Conservation (phyloP, 2,113 vertebrate species). For the Hystrix cristata region DNA sequence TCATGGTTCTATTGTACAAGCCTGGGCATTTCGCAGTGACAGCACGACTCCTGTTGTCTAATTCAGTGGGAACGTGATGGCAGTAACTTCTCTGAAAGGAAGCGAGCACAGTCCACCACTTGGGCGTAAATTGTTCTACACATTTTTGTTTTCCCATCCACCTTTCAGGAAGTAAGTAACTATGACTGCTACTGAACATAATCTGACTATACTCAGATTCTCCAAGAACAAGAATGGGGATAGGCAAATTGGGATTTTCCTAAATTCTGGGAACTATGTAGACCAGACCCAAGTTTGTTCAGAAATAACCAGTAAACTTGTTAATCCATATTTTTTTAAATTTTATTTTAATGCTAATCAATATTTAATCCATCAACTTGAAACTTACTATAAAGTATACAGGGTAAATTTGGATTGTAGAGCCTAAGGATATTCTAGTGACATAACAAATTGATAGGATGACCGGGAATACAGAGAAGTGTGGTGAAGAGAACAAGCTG, state of each 20-base stretch:
- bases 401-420: background rate
- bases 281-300: background rate
- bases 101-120: background rate
- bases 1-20: background rate
- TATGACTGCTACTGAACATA: background rate
- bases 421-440: background rate
- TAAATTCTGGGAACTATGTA: background rate
- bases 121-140: background rate
- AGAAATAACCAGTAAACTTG: background rate
- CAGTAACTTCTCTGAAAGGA: background rate
- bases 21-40: background rate
- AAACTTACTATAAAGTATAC: background rate
- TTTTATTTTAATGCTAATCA: background rate
- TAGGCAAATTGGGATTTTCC: background rate
- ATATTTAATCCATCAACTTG: background rate
- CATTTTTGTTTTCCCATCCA: background rate
- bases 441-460: background rate
- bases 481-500: background rate
- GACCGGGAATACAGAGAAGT: background rate
- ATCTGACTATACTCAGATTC: background rate
- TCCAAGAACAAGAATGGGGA: background rate
- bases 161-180: background rate
- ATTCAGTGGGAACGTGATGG: background rate
- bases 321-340: too few species aligned
- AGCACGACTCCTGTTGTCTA: background rate